Conservation (phyloP, 2,888 invertebrate species). For the Nebria salina region DNA sequence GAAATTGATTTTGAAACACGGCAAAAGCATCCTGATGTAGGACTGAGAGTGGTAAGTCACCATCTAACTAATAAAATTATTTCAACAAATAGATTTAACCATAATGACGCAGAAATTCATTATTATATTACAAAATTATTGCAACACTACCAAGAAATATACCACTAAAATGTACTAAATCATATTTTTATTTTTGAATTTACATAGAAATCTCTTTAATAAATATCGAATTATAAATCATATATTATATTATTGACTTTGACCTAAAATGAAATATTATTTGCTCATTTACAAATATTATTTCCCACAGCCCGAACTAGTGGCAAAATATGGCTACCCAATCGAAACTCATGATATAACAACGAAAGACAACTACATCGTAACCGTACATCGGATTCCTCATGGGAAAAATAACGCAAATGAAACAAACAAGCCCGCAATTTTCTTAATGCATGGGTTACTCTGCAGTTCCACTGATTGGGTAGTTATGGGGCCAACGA, state of each 20-base stretch:
- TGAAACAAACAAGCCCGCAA: constrained; percentile 62
- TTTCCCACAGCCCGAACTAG: constrained; percentile 10
- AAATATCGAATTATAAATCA: too few relatives aligned
- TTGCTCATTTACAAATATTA: too few relatives aligned
- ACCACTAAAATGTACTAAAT: too few relatives aligned
- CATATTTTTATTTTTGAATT: too few relatives aligned
- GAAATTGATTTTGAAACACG: not conserved
- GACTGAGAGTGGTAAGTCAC: constrained; percentile 21
- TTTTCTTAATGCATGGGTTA: constrained; percentile 80
- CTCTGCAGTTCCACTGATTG: constrained; percentile 79
- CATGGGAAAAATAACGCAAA: constrained; percentile 51
- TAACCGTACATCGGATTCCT: constrained; percentile 51
- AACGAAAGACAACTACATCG: constrained; percentile 58
- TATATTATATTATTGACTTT: too few relatives aligned
- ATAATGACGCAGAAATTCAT: too few relatives aligned
- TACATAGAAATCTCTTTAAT: too few relatives aligned
- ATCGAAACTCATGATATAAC: constrained; percentile 47
- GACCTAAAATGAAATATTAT: too few relatives aligned
- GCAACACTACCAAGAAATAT: too few relatives aligned
- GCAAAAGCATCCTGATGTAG: constrained; percentile 21
- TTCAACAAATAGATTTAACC: too few relatives aligned
- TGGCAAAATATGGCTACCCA: constrained; percentile 15
- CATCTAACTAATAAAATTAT: too few relatives aligned
- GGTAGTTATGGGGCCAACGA: constrained; percentile 72
- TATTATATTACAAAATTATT: too few relatives aligned